Percentiles rank a stretch among this genome's conserved stretches.
These are phyloP conservation scores for Semnopithecus entellus DNA, from an alignment of 2,113 vertebrate genomes.

Conservation along the genomic window DNA sequence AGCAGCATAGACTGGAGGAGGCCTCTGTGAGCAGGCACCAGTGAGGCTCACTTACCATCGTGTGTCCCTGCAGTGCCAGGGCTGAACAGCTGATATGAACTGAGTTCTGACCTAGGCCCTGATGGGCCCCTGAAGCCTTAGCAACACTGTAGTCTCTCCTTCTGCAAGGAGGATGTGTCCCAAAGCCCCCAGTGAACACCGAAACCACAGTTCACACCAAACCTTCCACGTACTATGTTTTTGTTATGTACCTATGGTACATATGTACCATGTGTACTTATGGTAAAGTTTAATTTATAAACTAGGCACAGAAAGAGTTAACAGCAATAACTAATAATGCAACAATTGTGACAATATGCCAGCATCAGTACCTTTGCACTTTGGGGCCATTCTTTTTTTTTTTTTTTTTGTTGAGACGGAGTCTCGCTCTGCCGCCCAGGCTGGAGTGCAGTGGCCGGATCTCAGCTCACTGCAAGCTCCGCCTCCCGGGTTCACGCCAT, in stretches of 20 bases:
- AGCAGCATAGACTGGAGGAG: accelerated
- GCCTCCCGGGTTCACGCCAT: too few relatives aligned
- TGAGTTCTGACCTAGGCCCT: accelerated
- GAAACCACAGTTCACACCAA: background rate
- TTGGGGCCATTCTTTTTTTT: background rate
- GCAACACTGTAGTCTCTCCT: background rate
- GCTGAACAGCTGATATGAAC: accelerated
- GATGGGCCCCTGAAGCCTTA: accelerated
- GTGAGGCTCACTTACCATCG: accelerated
- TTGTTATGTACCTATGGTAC: background rate
- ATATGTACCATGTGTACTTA: too few relatives aligned
- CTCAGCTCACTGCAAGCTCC: too few relatives aligned
- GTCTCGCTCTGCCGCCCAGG: too few relatives aligned
- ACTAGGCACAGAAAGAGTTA: background rate
- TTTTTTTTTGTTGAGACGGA: too few relatives aligned
- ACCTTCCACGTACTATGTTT: background rate
- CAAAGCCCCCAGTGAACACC: background rate
- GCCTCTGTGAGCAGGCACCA: accelerated
- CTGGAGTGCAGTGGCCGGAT: too few relatives aligned
- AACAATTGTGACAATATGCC: background rate
- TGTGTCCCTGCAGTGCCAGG: accelerated
- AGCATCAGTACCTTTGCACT: background rate
- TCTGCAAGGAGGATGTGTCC: background rate
- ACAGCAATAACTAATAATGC: background rate
- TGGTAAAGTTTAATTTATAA: background rate